Evolutionary conservation across 2,797 vertebrate species (phyloP).

Genomic region (Lepilemur septentrionalis): DNA sequence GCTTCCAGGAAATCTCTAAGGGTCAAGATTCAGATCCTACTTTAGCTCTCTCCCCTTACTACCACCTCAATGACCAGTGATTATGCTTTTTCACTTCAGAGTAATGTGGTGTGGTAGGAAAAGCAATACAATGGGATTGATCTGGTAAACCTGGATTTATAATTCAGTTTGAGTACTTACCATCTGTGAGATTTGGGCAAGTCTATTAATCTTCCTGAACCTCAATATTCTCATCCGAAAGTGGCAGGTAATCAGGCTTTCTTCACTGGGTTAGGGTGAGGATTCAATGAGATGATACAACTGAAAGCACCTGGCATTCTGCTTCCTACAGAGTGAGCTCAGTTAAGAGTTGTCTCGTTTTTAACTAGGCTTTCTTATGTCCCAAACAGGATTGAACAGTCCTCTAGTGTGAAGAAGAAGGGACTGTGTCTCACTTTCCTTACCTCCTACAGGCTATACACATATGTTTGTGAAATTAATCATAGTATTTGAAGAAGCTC

Average conservation of each 20-base stretch:
- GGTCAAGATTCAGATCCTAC: not conserved
- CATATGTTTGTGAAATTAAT: slow-evolving; percentile 59
- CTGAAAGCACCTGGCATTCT: not conserved
- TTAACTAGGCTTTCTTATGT: not conserved
- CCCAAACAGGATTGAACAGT: not conserved
- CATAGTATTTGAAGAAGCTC: slow-evolving; percentile 43
- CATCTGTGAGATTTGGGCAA: not conserved
- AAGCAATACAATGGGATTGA: not conserved
- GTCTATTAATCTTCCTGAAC: not conserved
- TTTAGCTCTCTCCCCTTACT: not conserved
- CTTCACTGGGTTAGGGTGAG: not conserved
- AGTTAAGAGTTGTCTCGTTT: slow-evolving; percentile 20
- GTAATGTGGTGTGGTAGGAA: not conserved
- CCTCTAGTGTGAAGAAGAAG: slow-evolving; percentile 8
- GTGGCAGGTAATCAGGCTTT: not conserved
- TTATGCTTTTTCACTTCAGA: not conserved
- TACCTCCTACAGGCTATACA: slow-evolving; percentile 3
- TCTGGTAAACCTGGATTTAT: not conserved
- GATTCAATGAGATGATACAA: not conserved
- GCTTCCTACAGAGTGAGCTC: not conserved
- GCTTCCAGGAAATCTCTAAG: not conserved
- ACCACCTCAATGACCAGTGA: not conserved
- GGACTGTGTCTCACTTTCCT: slow-evolving; percentile 8
- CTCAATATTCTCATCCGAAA: not conserved
- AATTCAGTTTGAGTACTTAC: not conserved